These are phyloP conservation scores for Nothobranchius kuhntae DNA, from an alignment of 2,113 vertebrate species.

Conservation along the genomic window DNA sequence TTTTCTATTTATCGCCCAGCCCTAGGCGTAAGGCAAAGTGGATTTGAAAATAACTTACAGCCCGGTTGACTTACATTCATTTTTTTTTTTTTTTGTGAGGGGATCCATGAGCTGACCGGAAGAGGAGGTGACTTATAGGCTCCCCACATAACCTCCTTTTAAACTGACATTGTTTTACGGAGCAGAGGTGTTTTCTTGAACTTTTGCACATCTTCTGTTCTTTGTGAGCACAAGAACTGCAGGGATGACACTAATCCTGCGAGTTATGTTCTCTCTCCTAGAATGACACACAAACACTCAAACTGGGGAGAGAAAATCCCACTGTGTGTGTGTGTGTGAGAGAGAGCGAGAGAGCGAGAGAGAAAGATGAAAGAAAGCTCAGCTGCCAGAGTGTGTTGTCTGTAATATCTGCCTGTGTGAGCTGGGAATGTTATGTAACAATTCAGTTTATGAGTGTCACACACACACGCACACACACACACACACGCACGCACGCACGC, in stretches of 20 bases:
- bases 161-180: background rate
- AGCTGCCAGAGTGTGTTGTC: conserved; percentile 59
- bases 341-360: conserved; percentile 2
- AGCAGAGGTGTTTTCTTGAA: background rate
- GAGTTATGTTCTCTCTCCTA: conserved; percentile 35
- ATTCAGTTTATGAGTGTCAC: conserved; percentile 49
- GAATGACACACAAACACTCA: conserved; percentile 6
- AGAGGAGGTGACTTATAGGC: no score
- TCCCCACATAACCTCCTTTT: no score
- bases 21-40: no score
- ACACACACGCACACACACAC: background rate
- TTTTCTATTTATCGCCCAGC: no score
- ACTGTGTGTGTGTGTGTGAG: conserved; percentile 22
- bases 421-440: conserved; percentile 65
- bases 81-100: no score
- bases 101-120: no score
- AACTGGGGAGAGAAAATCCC: conserved; percentile 27
- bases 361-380: conserved; percentile 14
- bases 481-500: no score
- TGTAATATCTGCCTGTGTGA: conserved; percentile 56
- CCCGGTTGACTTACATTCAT: no score
- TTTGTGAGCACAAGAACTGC: background rate
- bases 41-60: no score
- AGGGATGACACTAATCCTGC: conserved; percentile 44
- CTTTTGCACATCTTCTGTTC: conserved; percentile 12